Percentiles rank a stretch among this genome's conserved stretches.
phyloP scores from a whole-genome alignment of 64 coral and sea anemone genomes.

The Montipora foliosa region DNA sequence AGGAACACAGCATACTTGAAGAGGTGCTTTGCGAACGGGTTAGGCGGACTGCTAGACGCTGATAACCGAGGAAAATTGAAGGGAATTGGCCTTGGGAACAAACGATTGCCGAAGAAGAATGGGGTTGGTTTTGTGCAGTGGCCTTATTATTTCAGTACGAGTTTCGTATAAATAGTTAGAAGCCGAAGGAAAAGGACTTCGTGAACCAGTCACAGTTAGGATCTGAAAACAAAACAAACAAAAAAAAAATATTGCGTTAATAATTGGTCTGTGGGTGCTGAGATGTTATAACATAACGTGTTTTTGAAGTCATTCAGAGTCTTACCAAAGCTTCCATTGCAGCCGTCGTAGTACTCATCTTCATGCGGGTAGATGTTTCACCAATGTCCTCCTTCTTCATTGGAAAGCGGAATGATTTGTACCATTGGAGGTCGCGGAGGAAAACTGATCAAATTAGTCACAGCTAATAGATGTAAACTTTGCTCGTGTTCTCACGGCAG shows the following conservation, averaged over 20 bases:
- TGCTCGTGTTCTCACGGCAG: too few relatives aligned
- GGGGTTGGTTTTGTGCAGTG: not conserved
- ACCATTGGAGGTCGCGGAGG: slow-evolving; percentile 66
- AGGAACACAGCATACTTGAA: too few relatives aligned
- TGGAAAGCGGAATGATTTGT: not conserved
- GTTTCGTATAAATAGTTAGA: not conserved
- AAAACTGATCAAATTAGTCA: not conserved
- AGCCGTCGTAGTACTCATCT: slow-evolving; percentile 62
- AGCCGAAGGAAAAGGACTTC: not conserved
- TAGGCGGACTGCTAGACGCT: too few relatives aligned
- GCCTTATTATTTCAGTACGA: not conserved
- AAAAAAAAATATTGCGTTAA: not conserved
- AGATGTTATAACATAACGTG: too few relatives aligned
- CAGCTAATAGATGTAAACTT: too few relatives aligned
- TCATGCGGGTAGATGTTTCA: slow-evolving; percentile 47
- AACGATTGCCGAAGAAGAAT: not conserved
- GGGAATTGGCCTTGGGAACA: not conserved
- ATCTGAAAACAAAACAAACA: not conserved
- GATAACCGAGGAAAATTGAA: too few relatives aligned
- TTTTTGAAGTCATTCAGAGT: not conserved
- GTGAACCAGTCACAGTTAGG: not conserved
- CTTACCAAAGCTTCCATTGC: slow-evolving; percentile 37
- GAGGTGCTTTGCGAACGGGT: too few relatives aligned
- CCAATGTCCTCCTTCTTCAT: slow-evolving; percentile 44
- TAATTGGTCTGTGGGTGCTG: not conserved